These are phyloP conservation scores for Phaonia tiefii DNA, from an alignment of 2,888 invertebrate species.

Conservation along the genomic window DNA sequence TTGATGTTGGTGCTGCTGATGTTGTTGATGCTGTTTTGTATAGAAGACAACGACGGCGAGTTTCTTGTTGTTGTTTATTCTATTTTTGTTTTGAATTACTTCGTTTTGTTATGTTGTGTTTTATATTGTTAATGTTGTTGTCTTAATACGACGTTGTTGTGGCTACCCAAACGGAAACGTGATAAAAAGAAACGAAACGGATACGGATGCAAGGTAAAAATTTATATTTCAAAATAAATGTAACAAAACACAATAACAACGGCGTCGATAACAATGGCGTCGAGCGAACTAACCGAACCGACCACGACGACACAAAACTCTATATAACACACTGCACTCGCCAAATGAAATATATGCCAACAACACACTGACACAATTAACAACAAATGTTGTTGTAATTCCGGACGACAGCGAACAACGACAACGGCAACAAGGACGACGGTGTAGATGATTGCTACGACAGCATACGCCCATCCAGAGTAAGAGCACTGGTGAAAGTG, in stretches of 20 bases:
- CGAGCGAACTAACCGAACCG: conserved; percentile 13
- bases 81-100: conserved; percentile 5
- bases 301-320: not conserved
- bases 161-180: conserved; percentile 61
- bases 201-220: conserved; percentile 61
- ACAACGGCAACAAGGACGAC: not conserved
- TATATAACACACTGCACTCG: not conserved
- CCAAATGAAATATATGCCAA: not conserved
- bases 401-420: not conserved
- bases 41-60: not conserved
- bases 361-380: conserved; percentile 57
- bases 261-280: conserved; percentile 19
- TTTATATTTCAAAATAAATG: conserved; percentile 31
- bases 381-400: conserved; percentile 33
- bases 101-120: conserved; percentile 26
- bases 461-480: not conserved
- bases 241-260: conserved; percentile 29
- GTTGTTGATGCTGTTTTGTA: not conserved
- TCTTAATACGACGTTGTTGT: conserved; percentile 55
- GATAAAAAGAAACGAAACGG: conserved; percentile 56
- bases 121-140: conserved; percentile 29
- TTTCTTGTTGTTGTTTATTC: conserved; percentile 8
- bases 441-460: conserved; percentile 10
- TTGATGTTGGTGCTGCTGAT: not conserved
- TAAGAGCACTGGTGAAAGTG: not conserved